These are phyloP conservation scores for Eurystomus glaucurus DNA, from an alignment of 2,797 vertebrate species.

Conservation along the genomic window DNA sequence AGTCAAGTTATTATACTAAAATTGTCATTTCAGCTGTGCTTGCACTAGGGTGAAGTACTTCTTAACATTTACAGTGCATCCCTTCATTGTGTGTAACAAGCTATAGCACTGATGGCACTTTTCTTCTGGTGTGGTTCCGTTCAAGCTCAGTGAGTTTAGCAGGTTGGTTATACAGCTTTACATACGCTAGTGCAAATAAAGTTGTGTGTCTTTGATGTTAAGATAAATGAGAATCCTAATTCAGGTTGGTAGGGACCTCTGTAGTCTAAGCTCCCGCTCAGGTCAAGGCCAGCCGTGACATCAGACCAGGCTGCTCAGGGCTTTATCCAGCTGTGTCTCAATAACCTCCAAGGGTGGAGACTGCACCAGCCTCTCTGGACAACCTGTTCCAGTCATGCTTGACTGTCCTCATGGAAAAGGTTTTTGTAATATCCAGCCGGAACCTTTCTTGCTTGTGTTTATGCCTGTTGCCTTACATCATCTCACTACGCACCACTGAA, in stretches of 20 bases:
- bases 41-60: not conserved
- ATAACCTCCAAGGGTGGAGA: not conserved
- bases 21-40: not conserved
- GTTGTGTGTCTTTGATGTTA: fast-evolving
- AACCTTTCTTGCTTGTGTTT: not conserved
- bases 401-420: not conserved
- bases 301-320: not conserved
- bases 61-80: not conserved
- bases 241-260: not conserved
- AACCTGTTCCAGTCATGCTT: not conserved
- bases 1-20: not conserved
- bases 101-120: not conserved
- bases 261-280: too few species aligned
- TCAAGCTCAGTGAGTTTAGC: not conserved
- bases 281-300: not conserved
- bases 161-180: not conserved
- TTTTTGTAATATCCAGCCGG: not conserved
- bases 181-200: not conserved
- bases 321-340: not conserved
- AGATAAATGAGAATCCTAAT: not conserved
- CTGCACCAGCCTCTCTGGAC: not conserved
- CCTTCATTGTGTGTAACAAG: not conserved
- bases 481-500: not conserved
- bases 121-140: not conserved
- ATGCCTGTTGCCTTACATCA: not conserved